Base-by-base conservation (phyloP, 2,888 invertebrate species). In the Euclidia mi region DNA sequence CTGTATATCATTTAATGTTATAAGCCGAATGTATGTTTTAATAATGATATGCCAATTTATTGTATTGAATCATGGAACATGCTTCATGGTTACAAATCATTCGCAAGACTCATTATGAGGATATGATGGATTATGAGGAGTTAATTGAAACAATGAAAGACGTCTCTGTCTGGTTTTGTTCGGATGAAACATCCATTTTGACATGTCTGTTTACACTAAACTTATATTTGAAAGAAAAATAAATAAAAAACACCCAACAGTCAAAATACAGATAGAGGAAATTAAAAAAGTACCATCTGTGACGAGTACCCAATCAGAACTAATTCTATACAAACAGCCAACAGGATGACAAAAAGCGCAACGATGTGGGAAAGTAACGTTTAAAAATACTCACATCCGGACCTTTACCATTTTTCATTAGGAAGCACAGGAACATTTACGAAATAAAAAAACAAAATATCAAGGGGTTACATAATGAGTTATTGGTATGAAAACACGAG, bases 251-350 rank as follows among this genome's bases (percentile, higher is more conserved):
- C 47, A 46, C 58, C 40, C 48, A 56, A 56, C 15, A 49, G 43
- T 65, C 65, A 74, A 76, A 76, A 81, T 69, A 76, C 77, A 82
- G 82, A 77, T 66, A 71, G 59, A 83, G 84, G 84, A 88, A 85
- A 87, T 84, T 78, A 82, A 88, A 90, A 89, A 87, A 77, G 57
- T 71, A 72, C 82, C 92, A 91, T 86, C 87, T 91, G 90, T 78
- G 69, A 67, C 79, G 66, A 83, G 78, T 71, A 72, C 67, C 80
- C 79, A 83, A 81, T 81, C 71, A 75, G 48, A 87, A 87, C 85
- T 82, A 78, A 84, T 84, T 84, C 75, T 68, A 71, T 80, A 81
- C 84, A 85, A 87, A 90, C 88, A 88, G 83, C 84, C 85, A 87
- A 90, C 88, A 88, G 83, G 82, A 84, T 81, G 75, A 84, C 84